phyloP scores from a whole-genome alignment of 1,140 invertebrate species.

The Trichomalopsis sarcophagae region DNA sequence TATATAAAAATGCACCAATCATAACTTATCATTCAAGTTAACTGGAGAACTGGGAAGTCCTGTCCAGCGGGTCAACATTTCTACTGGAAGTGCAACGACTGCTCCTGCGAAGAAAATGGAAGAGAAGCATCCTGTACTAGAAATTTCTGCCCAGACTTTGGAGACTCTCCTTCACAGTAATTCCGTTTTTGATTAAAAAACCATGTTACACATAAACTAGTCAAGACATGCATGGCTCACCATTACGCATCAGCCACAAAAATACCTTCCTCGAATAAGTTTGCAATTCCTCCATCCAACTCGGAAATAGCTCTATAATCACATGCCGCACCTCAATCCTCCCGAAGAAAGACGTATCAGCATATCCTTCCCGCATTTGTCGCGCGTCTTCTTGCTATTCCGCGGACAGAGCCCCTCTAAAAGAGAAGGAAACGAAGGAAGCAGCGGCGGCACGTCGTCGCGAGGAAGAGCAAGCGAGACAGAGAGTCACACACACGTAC shows the following conservation, averaged over 20 bases:
- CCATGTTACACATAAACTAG: no score
- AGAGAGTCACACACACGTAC: neutral
- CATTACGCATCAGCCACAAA: no score
- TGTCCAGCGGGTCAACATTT: conserved; percentile 17
- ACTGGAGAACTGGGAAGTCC: neutral
- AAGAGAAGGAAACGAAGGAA: conserved; percentile 56
- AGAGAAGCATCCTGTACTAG: neutral
- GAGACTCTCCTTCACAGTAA: no score
- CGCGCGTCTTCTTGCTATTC: conserved; percentile 28
- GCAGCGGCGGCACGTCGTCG: neutral
- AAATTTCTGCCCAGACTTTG: neutral
- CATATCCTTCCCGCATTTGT: conserved; percentile 1
- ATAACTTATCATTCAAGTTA: neutral
- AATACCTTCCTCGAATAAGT: neutral
- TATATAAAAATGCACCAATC: neutral
- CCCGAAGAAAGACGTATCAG: neutral
- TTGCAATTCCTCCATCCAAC: neutral
- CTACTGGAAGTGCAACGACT: conserved; percentile 15
- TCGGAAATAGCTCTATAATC: neutral
- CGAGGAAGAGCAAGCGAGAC: neutral
- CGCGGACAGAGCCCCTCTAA: neutral
- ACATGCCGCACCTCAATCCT: neutral
- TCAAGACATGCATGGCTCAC: no score
- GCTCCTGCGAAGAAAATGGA: neutral
- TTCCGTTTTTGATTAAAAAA: no score